Evolutionary conservation across 2,113 vertebrate genomes (phyloP).

Genomic region (Planiliza haematocheilus): DNA sequence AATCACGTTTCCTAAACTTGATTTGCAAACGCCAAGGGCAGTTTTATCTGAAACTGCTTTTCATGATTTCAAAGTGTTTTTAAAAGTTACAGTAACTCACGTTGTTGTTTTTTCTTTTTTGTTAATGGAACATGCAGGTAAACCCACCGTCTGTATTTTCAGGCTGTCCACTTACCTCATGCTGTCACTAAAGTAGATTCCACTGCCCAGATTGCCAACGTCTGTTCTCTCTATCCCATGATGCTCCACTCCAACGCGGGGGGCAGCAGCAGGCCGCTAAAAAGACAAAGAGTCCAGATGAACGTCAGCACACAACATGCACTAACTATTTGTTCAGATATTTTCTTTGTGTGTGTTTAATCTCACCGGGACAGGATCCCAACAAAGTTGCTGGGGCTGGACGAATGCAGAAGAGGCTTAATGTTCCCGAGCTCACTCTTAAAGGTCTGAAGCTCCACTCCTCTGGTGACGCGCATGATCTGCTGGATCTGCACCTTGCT

Average conservation of each 20-base stretch:
- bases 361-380: conserved; percentile 91
- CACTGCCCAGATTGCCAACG: conserved; percentile 87
- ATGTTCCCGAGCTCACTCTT: conserved; percentile 83
- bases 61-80: no score
- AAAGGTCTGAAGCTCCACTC: conserved; percentile 85
- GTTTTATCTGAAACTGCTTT: no score
- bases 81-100: no score
- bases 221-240: conserved; percentile 88
- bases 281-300: background rate
- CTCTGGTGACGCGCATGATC: conserved; percentile 83
- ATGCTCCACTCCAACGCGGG: conserved; percentile 83
- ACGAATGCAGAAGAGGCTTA: conserved; percentile 84
- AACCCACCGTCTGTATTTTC: no score
- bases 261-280: conserved; percentile 89
- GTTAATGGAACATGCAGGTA: background rate
- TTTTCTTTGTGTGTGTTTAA: background rate
- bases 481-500: conserved; percentile 78
- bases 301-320: no score
- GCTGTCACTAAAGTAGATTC: conserved; percentile 90
- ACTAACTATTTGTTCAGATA: no score
- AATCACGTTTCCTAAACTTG: no score
- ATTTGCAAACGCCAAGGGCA: no score
- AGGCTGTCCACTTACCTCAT: conserved; percentile 78
- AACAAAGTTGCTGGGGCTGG: conserved; percentile 84
- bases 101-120: no score